Evolutionary conservation across 1,140 invertebrate species (phyloP).

Genomic region (Caenorhabditis elegans): WBcel235 BX284602.5:1106001-1106500

Average conservation of each 20-base stretch:
- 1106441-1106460: too few species aligned
- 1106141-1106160: conserved; percentile 39
- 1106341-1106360: too few species aligned
- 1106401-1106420: too few species aligned
- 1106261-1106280: conserved; percentile 51
- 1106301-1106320: too few species aligned
- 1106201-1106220: conserved; percentile 49
- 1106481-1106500: too few species aligned
- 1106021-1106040: too few species aligned
- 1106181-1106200: background rate
- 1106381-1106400: too few species aligned
- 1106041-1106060: too few species aligned
- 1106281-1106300: conserved; percentile 41
- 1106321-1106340: background rate
- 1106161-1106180: background rate
- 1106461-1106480: too few species aligned
- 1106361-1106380: too few species aligned
- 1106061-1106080: background rate
- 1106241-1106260: conserved; percentile 50
- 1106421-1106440: too few species aligned
- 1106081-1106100: background rate
- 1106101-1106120: conserved; percentile 43
- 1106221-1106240: conserved; percentile 53
- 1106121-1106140: conserved; percentile 37
- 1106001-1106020: too few species aligned